Evolutionary conservation across 23 tunicate species (phyloP).

Genomic region (Clavelina lepadiformis): DNA sequence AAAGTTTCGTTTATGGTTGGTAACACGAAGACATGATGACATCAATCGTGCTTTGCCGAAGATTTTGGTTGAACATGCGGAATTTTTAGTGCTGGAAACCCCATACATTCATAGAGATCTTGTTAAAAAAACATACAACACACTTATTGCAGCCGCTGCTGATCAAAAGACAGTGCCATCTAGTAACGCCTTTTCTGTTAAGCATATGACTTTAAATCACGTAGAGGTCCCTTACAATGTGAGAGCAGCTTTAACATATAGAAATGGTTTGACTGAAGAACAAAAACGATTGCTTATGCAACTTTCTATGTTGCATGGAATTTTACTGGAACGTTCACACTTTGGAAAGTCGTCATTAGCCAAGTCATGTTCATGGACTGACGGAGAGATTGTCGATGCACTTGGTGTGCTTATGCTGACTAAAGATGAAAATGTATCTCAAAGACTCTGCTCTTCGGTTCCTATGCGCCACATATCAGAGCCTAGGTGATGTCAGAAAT

Average conservation of each 20-base stretch:
- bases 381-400: slow-evolving; percentile 15
- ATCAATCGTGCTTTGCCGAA: slow-evolving; percentile 10
- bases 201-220: not conserved
- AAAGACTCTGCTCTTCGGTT: not conserved
- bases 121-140: slow-evolving; percentile 30
- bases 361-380: slow-evolving; percentile 13
- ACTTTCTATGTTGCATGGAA: slow-evolving; percentile 34
- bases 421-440: not conserved
- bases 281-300: slow-evolving; percentile 10
- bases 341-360: slow-evolving; percentile 34
- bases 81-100: slow-evolving; percentile 34
- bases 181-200: too few species aligned
- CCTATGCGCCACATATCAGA: slow-evolving; percentile 12
- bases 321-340: slow-evolving; percentile 13
- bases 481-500: slow-evolving; percentile 2
- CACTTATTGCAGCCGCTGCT: slow-evolving; percentile 1
- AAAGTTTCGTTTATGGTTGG: slow-evolving; percentile 65
- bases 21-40: slow-evolving; percentile 9
- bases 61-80: slow-evolving; percentile 22
- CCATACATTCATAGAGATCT: slow-evolving; percentile 36
- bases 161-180: too few species aligned
- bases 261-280: not conserved
- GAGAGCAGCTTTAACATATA: not conserved
- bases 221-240: slow-evolving; percentile 31
- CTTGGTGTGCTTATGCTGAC: not conserved